Conservation (phyloP, 2,113 vertebrate genomes). For the Barbus barbus region DNA sequence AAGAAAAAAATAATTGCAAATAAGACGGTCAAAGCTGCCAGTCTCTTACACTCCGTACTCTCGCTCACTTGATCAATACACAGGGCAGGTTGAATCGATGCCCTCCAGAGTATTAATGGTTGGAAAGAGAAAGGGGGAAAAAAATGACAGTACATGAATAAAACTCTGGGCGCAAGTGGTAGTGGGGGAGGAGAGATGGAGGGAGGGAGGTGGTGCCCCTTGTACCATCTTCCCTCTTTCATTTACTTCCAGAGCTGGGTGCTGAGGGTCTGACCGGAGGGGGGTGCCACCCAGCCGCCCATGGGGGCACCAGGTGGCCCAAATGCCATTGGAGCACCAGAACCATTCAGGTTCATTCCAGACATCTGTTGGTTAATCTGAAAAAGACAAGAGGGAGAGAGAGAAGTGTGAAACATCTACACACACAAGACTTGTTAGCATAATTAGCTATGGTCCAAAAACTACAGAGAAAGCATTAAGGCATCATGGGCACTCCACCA, state of each 20-base stretch:
- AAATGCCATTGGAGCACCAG: slow-evolving; percentile 70
- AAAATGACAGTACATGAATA: slow-evolving; percentile 72
- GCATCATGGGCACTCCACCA: neutral
- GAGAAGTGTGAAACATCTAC: neutral
- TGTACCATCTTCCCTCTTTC: slow-evolving; percentile 35
- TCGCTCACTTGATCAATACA: slow-evolving; percentile 77
- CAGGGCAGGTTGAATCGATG: slow-evolving; percentile 74
- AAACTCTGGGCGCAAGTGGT: slow-evolving; percentile 66
- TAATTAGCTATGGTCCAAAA: neutral
- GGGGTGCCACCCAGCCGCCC: slow-evolving; percentile 79
- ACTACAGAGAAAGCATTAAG: neutral
- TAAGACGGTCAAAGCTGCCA: slow-evolving; percentile 75
- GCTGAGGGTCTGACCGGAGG: slow-evolving; percentile 95
- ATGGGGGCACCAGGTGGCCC: slow-evolving; percentile 80
- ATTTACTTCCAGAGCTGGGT: slow-evolving; percentile 97
- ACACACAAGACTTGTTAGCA: neutral
- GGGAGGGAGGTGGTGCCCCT: slow-evolving; percentile 37
- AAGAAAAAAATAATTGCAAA: slow-evolving; percentile 51
- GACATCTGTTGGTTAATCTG: slow-evolving; percentile 97
- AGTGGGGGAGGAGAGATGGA: slow-evolving; percentile 66
- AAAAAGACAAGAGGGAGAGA: neutral
- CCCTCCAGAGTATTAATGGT: slow-evolving; percentile 75
- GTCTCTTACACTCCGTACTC: slow-evolving; percentile 69
- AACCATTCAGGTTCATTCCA: slow-evolving; percentile 80
- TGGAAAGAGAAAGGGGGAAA: slow-evolving; percentile 67